These are phyloP conservation scores for Heterodera carotae DNA, from an alignment of 1,140 invertebrate species.

Conservation along the genomic window DNA sequence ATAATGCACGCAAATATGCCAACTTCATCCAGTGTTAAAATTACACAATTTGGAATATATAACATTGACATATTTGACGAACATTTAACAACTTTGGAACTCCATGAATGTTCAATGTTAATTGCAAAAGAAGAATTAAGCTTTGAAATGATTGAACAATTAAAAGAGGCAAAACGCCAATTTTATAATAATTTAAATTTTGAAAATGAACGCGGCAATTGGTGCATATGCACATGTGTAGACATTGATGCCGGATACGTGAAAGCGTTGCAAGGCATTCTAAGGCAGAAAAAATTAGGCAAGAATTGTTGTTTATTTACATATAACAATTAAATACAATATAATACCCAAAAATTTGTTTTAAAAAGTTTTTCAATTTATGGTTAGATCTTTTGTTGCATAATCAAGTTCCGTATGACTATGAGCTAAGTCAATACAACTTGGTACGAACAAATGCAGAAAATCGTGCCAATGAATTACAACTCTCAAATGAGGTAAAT, in stretches of 20 bases:
- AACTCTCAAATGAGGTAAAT: not conserved
- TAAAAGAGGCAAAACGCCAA: not conserved
- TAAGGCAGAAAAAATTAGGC: not conserved
- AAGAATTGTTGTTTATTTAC: not conserved
- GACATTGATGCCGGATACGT: not conserved
- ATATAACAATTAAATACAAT: not conserved
- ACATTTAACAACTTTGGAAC: not conserved
- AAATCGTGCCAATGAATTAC: not conserved
- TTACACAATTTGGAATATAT: not conserved
- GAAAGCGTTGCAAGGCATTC: not conserved
- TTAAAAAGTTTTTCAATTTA: no score
- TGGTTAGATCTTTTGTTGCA: not conserved
- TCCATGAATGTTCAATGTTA: not conserved
- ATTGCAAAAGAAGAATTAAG: not conserved
- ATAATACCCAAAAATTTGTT: not conserved
- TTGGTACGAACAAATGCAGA: not conserved
- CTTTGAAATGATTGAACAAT: not conserved
- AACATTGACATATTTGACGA: not conserved
- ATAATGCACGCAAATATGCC: no score
- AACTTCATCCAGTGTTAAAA: no score
- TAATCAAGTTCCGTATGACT: not conserved
- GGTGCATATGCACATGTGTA: not conserved
- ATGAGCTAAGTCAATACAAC: not conserved
- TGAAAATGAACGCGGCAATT: no score
- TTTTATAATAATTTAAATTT: not conserved